A percentile compares a stretch with the other conserved stretches of the same genome.
phyloP scores from a whole-genome alignment of 1,140 invertebrate species.

The Spodoptera frugiperda region DNA sequence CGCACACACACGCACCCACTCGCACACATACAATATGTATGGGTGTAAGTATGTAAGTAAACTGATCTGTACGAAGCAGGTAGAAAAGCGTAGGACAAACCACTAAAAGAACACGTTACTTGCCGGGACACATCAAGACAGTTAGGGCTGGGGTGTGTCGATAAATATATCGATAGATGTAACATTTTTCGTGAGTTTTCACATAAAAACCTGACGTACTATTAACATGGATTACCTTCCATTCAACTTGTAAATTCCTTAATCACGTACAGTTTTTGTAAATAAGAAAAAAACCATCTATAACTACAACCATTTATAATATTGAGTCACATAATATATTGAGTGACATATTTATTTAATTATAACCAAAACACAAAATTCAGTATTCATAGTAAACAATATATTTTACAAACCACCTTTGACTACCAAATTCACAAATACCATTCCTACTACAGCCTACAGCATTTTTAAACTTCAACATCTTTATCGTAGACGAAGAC shows the following conservation, averaged over 20 bases:
- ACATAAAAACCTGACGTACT: not conserved
- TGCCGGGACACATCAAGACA: conserved; percentile 69
- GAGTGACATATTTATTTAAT: too few relatives aligned
- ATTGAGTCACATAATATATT: too few relatives aligned
- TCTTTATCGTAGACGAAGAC: conserved; percentile 11
- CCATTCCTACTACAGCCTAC: not conserved
- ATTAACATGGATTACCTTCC: too few relatives aligned
- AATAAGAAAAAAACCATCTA: too few relatives aligned
- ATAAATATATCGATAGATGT: conserved; percentile 41
- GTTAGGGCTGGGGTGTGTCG: conserved; percentile 56
- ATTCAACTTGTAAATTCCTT: too few relatives aligned
- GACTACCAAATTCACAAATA: too few relatives aligned
- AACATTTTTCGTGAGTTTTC: not conserved
- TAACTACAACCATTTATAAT: too few relatives aligned
- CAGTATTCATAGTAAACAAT: too few relatives aligned
- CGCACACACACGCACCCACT: not conserved
- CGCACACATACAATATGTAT: conserved; percentile 44
- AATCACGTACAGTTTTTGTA: too few relatives aligned
- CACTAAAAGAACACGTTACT: conserved; percentile 81
- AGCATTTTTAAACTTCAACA: not conserved
- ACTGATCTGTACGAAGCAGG: conserved; percentile 69
- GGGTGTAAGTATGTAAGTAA: conserved; percentile 54
- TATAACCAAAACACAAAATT: too few relatives aligned
- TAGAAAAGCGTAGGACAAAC: conserved; percentile 74
- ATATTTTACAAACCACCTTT: too few relatives aligned